Evolutionary conservation across 2,888 invertebrate genomes (phyloP).

Genomic region (Incurvaria masculella): DNA sequence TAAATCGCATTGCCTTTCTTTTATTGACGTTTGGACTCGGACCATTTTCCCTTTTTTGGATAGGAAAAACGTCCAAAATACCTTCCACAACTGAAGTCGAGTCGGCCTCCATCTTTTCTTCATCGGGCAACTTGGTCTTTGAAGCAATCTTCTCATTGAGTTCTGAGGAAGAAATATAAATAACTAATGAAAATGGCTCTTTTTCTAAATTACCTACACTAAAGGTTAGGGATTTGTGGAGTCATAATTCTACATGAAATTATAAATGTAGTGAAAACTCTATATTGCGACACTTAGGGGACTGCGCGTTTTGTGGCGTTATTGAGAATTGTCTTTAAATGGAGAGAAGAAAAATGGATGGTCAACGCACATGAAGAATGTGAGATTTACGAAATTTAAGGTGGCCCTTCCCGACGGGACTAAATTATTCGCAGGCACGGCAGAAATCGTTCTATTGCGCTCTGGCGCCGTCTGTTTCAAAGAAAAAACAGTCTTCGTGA

Average conservation of each 20-base stretch:
- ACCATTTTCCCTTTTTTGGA: neutral
- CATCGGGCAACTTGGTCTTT: conserved; percentile 25
- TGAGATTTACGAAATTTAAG: too few species aligned
- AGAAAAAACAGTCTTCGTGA: too few species aligned
- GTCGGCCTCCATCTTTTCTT: conserved; percentile 21
- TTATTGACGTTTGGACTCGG: neutral
- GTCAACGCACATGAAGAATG: too few species aligned
- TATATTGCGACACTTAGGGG: conserved; percentile 2
- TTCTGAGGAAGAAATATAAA: conserved; percentile 22
- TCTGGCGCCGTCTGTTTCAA: too few species aligned
- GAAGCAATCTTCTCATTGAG: conserved; percentile 29
- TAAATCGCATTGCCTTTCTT: too few species aligned
- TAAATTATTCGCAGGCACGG: too few species aligned
- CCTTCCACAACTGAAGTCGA: conserved; percentile 26
- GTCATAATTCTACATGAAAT: too few species aligned
- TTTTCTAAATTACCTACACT: too few species aligned
- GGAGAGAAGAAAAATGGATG: conserved; percentile 5
- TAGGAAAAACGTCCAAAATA: conserved; percentile 9
- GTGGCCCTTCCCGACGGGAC: too few species aligned
- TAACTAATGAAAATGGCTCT: too few species aligned
- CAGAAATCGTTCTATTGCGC: too few species aligned
- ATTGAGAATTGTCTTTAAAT: conserved; percentile 3
- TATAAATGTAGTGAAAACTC: conserved; percentile 10
- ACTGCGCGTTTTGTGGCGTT: conserved; percentile 1
- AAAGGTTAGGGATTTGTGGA: too few species aligned